Evolutionary conservation across 1,140 invertebrate genomes (phyloP).

Genomic region (Bombus sylvicola): DNA sequence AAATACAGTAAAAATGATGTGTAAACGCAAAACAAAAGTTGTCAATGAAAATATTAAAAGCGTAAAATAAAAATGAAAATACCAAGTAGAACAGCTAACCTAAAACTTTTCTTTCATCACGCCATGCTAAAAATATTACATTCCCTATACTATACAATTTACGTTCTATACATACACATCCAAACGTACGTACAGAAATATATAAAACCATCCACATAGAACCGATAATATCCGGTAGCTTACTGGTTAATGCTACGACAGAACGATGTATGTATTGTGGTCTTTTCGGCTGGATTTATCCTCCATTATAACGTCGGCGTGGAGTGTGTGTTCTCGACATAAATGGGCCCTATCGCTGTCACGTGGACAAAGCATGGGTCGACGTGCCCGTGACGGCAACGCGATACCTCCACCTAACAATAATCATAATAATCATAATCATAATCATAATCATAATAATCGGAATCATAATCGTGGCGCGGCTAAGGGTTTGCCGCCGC

Average conservation of each 20-base stretch:
- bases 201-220: not conserved
- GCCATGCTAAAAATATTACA: not conserved
- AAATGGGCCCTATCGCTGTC: slow-evolving; percentile 79
- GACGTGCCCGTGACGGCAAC: slow-evolving; percentile 77
- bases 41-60: not conserved
- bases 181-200: not conserved
- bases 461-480: slow-evolving; percentile 66
- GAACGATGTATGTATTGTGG: slow-evolving; percentile 67
- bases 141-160: not conserved
- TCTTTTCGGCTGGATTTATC: slow-evolving; percentile 71
- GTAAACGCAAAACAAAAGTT: too few relatives aligned
- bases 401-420: slow-evolving; percentile 68
- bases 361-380: slow-evolving; percentile 72
- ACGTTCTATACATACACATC: not conserved
- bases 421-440: slow-evolving; percentile 49
- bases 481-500: not conserved
- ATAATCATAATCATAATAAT: slow-evolving; percentile 67
- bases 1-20: too few relatives aligned
- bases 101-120: not conserved
- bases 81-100: not conserved
- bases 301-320: slow-evolving; percentile 68
- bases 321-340: slow-evolving; percentile 72
- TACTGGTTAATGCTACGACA: slow-evolving; percentile 60
- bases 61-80: not conserved
- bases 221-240: slow-evolving; percentile 42